Conservation (phyloP, 2,888 invertebrate genomes). For the Anticlea derivata region DNA sequence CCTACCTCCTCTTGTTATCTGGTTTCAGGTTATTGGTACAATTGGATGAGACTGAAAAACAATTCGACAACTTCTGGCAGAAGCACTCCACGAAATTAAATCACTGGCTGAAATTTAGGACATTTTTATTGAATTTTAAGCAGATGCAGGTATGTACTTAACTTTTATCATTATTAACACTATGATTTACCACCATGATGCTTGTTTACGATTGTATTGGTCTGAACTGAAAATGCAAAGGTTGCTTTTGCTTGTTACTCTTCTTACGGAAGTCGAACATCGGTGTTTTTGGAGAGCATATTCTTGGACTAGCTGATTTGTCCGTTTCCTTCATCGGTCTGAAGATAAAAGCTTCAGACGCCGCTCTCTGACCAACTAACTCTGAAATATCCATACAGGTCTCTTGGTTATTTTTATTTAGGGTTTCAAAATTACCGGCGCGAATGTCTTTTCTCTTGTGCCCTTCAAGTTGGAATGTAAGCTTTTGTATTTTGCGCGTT, state of each 20-base stretch:
- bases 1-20: constrained; percentile 1
- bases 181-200: neutral
- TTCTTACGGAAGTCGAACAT: constrained; percentile 71
- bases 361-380: constrained; percentile 63
- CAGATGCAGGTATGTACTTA: constrained; percentile 88
- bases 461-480: constrained; percentile 72
- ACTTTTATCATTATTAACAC: constrained; percentile 3
- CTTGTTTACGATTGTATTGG: constrained; percentile 57
- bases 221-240: constrained; percentile 64
- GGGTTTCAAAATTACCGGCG: constrained; percentile 52
- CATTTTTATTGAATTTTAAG: constrained; percentile 97
- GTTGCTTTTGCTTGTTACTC: constrained; percentile 40
- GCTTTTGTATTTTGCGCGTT: constrained; percentile 72
- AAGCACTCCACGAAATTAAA: constrained; percentile 94
- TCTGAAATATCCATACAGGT: constrained; percentile 74
- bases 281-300: constrained; percentile 70
- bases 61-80: constrained; percentile 97
- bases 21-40: constrained; percentile 92
- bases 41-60: constrained; percentile 96
- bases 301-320: constrained; percentile 51
- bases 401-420: constrained; percentile 54
- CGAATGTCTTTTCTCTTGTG: constrained; percentile 70
- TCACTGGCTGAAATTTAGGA: constrained; percentile 94
- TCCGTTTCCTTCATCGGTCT: constrained; percentile 64
- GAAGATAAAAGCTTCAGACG: constrained; percentile 68